Conservation (phyloP, 2,113 vertebrate genomes). For the Dryoscopus gambensis region DNA sequence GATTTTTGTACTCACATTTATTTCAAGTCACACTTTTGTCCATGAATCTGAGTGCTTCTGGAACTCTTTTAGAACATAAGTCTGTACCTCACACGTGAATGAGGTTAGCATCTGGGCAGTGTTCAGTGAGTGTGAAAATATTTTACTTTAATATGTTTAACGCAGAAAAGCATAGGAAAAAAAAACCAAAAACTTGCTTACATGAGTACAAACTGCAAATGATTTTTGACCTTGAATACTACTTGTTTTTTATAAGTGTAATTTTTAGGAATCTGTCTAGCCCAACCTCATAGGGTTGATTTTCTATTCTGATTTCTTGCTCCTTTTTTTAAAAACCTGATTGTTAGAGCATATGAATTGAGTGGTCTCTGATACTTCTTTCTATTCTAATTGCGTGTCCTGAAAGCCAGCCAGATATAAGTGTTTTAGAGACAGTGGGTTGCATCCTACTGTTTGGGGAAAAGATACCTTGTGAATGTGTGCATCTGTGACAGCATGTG, state of each 20-base stretch:
- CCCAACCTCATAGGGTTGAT: not conserved
- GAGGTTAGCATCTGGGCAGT: not conserved
- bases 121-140: not conserved
- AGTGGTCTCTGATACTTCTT: not conserved
- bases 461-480: not conserved
- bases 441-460: not conserved
- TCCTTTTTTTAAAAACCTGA: not conserved
- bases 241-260: not conserved
- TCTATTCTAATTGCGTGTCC: not conserved
- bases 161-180: not conserved
- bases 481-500: not conserved
- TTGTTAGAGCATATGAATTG: not conserved
- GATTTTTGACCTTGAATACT: not conserved
- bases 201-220: not conserved
- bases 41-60: not conserved
- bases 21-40: not conserved
- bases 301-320: not conserved
- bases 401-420: not conserved
- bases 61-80: not conserved
- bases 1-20: not conserved
- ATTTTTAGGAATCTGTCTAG: not conserved
- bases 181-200: not conserved
- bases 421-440: not conserved
- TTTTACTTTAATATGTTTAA: not conserved
- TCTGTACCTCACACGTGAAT: not conserved